phyloP scores from a whole-genome alignment of 2,888 invertebrate genomes.

The Seira musarum region DNA sequence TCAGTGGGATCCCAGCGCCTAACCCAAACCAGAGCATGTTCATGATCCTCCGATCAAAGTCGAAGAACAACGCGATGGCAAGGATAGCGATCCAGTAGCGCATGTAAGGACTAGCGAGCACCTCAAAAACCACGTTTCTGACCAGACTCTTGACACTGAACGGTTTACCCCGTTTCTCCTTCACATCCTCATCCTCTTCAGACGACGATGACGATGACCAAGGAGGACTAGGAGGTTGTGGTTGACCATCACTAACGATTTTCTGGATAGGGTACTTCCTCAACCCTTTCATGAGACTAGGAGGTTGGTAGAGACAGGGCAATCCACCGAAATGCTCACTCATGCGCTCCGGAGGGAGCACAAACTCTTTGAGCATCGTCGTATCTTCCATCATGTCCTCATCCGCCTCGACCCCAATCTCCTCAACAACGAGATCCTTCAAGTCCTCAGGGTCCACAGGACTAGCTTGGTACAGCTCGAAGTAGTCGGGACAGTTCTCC shows the following conservation, averaged over 20 bases:
- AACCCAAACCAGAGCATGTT: slow-evolving; percentile 18
- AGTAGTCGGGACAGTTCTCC: slow-evolving; percentile 32
- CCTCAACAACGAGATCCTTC: slow-evolving; percentile 50
- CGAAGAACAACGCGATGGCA: slow-evolving; percentile 28
- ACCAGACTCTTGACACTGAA: not conserved
- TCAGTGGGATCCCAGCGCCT: not conserved
- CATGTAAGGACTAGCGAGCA: slow-evolving; percentile 12
- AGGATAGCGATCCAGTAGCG: slow-evolving; percentile 50
- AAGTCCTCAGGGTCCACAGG: not conserved
- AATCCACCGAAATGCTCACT: slow-evolving; percentile 40
- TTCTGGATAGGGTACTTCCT: slow-evolving; percentile 17
- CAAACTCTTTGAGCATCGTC: slow-evolving; percentile 35
- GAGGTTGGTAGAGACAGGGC: slow-evolving; percentile 47
- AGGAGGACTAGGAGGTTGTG: not conserved
- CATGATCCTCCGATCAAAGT: not conserved
- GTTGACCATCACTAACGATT: not conserved
- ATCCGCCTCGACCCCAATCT: slow-evolving; percentile 62
- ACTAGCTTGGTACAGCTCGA: not conserved
- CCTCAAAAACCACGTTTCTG: slow-evolving; percentile 2
- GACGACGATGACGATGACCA: not conserved
- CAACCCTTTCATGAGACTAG: slow-evolving; percentile 14
- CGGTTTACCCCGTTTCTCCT: not conserved
- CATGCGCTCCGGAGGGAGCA: slow-evolving; percentile 44
- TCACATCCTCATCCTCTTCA: not conserved
- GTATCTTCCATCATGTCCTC: slow-evolving; percentile 4